A percentile compares a stretch with the other conserved stretches of the same genome.
Conservation (phyloP, 2,888 invertebrate species). For the Scaptomyza polygonia region DNA sequence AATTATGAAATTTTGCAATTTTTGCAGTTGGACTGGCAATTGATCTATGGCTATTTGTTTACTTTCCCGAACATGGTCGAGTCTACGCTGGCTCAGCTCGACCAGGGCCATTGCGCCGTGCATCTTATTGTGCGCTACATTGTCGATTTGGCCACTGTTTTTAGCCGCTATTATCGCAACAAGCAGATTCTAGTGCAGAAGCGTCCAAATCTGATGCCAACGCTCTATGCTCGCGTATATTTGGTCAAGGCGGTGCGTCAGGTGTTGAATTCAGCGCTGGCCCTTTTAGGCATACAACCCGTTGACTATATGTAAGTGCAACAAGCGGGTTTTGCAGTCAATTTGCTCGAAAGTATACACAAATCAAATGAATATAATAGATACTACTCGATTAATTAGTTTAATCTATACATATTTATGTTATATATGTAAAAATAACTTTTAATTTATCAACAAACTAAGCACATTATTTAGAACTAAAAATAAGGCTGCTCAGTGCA, state of each 20-base stretch:
- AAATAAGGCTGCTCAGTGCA: constrained; percentile 7
- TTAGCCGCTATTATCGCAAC: constrained; percentile 91
- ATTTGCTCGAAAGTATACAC: neutral
- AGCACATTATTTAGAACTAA: constrained; percentile 7
- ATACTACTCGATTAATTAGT: neutral
- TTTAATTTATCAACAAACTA: constrained; percentile 20
- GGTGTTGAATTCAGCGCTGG: constrained; percentile 87
- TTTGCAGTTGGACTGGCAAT: constrained; percentile 90
- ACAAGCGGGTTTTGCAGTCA: neutral
- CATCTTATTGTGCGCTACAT: constrained; percentile 88
- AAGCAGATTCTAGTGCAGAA: constrained; percentile 90
- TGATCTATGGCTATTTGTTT: constrained; percentile 88
- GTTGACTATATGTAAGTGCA: constrained; percentile 87
- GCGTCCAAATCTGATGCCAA: constrained; percentile 88
- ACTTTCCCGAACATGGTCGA: constrained; percentile 87
- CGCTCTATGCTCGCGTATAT: constrained; percentile 89
- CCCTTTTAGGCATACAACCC: constrained; percentile 88
- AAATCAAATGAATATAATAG: neutral
- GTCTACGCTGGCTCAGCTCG: constrained; percentile 85
- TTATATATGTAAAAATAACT: constrained; percentile 37
- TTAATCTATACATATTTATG: constrained; percentile 5
- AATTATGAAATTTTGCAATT: too few species aligned
- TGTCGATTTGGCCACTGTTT: constrained; percentile 87
- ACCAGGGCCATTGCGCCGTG: constrained; percentile 86
- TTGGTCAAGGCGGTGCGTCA: constrained; percentile 88